phyloP scores from a whole-genome alignment of 2,797 vertebrate species.

The Cyprinella venusta region DNA sequence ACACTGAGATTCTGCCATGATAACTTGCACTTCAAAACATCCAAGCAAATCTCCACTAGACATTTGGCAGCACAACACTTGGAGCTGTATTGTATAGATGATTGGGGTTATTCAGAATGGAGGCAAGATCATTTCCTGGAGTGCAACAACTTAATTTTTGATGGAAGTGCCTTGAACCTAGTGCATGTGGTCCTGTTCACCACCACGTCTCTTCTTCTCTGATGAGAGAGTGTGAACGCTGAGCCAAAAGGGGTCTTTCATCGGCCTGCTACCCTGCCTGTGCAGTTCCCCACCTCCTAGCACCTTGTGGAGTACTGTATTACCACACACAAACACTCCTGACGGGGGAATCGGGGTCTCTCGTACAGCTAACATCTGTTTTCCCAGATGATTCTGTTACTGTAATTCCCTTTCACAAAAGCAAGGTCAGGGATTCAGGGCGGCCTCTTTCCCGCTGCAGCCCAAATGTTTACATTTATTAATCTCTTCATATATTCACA shows the following conservation, averaged over 20 bases:
- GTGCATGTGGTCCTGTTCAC: conserved; percentile 53
- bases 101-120: conserved; percentile 37
- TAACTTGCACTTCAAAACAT: conserved; percentile 48
- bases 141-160: conserved; percentile 27
- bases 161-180: conserved; percentile 55
- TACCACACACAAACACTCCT: conserved; percentile 77
- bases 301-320: conserved; percentile 72
- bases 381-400: conserved; percentile 78
- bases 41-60: conserved; percentile 36
- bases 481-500: conserved; percentile 43
- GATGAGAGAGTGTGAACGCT: conserved; percentile 56
- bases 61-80: conserved; percentile 55
- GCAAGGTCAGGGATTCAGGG: conserved; percentile 65
- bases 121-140: conserved; percentile 42
- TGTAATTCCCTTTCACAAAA: conserved; percentile 60
- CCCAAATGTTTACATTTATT: conserved; percentile 57
- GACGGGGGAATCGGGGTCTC: conserved; percentile 68
- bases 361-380: conserved; percentile 75
- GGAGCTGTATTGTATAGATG: neutral
- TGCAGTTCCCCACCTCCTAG: conserved; percentile 50
- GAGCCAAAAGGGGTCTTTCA: conserved; percentile 72
- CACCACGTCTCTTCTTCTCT: conserved; percentile 48
- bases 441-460: conserved; percentile 63
- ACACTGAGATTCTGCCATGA: conserved; percentile 60
- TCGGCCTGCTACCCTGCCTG: too few species aligned